phyloP scores from a whole-genome alignment of 2,888 invertebrate genomes.

The Drepanosiphum platanoidis region DNA sequence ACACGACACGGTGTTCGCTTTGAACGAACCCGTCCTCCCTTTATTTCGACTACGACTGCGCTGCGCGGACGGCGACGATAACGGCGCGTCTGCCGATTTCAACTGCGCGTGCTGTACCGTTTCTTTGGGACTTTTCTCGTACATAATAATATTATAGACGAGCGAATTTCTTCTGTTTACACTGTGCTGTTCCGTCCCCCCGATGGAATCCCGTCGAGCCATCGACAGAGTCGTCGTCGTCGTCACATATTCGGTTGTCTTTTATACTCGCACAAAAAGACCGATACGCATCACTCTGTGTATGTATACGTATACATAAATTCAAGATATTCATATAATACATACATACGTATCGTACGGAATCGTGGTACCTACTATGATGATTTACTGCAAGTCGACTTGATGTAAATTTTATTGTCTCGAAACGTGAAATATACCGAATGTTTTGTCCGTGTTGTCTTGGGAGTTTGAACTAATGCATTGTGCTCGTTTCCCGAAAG shows the following conservation, averaged over 20 bases:
- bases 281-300: not conserved
- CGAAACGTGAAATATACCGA: not conserved
- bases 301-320: not conserved
- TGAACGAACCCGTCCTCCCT: not conserved
- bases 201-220: not conserved
- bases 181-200: not conserved
- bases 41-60: not conserved
- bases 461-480: conserved; percentile 1
- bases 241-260: no score
- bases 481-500: conserved; percentile 10
- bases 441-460: not conserved
- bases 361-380: not conserved
- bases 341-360: not conserved
- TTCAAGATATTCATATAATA: no score
- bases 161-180: not conserved
- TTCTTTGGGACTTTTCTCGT: not conserved
- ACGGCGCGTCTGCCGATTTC: not conserved
- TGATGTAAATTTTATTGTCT: conserved; percentile 19
- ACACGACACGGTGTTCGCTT: not conserved
- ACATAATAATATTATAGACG: not conserved
- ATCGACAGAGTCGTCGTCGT: not conserved
- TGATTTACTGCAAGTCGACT: not conserved
- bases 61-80: not conserved
- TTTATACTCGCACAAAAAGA: not conserved
- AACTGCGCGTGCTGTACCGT: not conserved